A percentile compares a stretch with the other conserved stretches of the same genome.
Conservation (phyloP, 2,888 invertebrate species). For the Cheilosia vernalis region DNA sequence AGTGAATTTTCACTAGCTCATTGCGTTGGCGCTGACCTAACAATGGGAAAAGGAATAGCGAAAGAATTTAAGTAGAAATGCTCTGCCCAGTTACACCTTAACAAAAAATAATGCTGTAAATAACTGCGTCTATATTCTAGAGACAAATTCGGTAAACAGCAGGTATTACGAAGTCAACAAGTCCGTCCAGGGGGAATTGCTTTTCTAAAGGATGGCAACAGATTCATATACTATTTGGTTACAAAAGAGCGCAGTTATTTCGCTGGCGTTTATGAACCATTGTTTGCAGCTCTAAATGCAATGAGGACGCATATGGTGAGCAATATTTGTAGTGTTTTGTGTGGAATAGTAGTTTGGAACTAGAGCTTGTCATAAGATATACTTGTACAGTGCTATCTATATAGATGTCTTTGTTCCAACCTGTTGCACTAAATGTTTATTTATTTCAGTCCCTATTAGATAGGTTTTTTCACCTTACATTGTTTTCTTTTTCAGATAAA, state of each 20-base stretch:
- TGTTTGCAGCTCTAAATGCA: constrained; percentile 82
- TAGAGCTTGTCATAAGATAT: too few species aligned
- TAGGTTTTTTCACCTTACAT: too few species aligned
- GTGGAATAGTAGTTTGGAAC: background rate
- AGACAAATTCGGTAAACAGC: constrained; percentile 80
- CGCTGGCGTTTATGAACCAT: constrained; percentile 84
- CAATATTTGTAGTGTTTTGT: background rate
- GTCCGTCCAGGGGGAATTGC: constrained; percentile 84
- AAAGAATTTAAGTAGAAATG: constrained; percentile 80
- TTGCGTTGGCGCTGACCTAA: constrained; percentile 85
- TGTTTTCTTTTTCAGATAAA: constrained; percentile 79
- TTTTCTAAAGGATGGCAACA: constrained; percentile 80
- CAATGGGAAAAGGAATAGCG: constrained; percentile 86
- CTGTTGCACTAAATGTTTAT: too few species aligned
- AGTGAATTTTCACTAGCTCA: constrained; percentile 84
- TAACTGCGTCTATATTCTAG: constrained; percentile 64
- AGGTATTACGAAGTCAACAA: constrained; percentile 79
- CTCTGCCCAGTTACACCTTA: too few species aligned
- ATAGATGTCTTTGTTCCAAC: background rate
- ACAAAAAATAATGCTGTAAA: background rate
- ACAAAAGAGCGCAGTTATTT: constrained; percentile 85
- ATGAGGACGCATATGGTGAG: constrained; percentile 82
- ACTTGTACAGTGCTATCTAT: too few species aligned
- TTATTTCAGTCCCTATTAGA: too few species aligned
- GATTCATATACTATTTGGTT: constrained; percentile 86